phyloP scores from a whole-genome alignment of 1,140 invertebrate genomes.

The Aphis gossypii region DNA sequence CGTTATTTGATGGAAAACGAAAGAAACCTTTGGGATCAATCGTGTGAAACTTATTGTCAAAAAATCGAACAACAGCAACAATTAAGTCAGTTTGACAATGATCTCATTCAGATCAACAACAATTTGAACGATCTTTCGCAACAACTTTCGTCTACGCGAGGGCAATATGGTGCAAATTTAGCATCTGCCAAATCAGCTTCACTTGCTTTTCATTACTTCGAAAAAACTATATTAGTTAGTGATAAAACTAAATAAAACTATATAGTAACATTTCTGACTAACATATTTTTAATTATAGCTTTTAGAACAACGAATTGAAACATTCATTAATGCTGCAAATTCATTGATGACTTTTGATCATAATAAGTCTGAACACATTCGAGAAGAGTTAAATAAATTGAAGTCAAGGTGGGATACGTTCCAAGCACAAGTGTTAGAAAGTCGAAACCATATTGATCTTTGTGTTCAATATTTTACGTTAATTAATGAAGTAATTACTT shows the following conservation, averaged over 20 bases:
- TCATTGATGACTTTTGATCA: slow-evolving; percentile 69
- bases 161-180: slow-evolving; percentile 77
- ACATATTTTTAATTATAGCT: slow-evolving; percentile 66
- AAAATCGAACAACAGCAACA: slow-evolving; percentile 72
- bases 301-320: slow-evolving; percentile 76
- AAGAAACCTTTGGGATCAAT: slow-evolving; percentile 69
- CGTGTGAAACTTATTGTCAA: slow-evolving; percentile 70
- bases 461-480: slow-evolving; percentile 69
- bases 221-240: slow-evolving; percentile 79
- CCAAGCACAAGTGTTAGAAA: slow-evolving; percentile 73
- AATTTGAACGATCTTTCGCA: slow-evolving; percentile 73
- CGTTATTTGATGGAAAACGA: slow-evolving; percentile 69
- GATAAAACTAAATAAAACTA: neutral
- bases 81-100: slow-evolving; percentile 75
- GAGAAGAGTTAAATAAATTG: slow-evolving; percentile 72
- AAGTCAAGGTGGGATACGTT: slow-evolving; percentile 78
- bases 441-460: slow-evolving; percentile 69
- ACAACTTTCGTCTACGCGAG: slow-evolving; percentile 71
- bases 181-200: slow-evolving; percentile 74
- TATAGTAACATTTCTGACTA: neutral
- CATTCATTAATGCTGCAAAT: slow-evolving; percentile 76
- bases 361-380: slow-evolving; percentile 69
- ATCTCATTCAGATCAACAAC: slow-evolving; percentile 77
- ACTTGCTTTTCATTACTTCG: slow-evolving; percentile 78
- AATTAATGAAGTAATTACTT: slow-evolving; percentile 68